Conservation (phyloP, 2,113 vertebrate species). For the Chauna torquata region DNA sequence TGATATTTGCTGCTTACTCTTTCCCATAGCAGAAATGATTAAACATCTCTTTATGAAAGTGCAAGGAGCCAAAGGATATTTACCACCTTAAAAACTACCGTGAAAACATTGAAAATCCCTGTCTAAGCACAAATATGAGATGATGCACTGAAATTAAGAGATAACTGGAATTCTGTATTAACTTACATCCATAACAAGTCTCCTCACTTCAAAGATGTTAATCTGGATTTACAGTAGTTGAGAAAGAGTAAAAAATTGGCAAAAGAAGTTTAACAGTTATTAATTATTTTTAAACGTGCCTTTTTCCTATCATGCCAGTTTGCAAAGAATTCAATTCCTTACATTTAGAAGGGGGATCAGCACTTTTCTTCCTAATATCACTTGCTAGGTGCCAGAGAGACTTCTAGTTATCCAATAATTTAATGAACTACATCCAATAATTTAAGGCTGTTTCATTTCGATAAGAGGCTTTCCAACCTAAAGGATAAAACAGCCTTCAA, state of each 20-base stretch:
- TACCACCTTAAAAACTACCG: neutral
- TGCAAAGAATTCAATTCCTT: neutral
- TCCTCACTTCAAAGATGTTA: neutral
- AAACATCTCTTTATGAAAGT: neutral
- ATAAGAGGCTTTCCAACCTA: conserved; percentile 9
- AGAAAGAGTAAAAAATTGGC: neutral
- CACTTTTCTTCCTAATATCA: neutral
- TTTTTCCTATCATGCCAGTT: neutral
- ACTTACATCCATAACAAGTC: neutral
- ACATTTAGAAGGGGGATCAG: neutral
- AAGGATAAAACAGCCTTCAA: conserved; percentile 28
- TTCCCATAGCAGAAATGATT: neutral
- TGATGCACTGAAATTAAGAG: neutral
- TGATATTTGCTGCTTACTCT: neutral
- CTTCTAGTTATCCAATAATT: conserved; percentile 49
- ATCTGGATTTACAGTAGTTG: neutral
- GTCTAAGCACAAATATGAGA: neutral
- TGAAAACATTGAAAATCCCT: neutral
- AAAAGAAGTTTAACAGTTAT: neutral
- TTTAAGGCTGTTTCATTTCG: conserved; percentile 54
- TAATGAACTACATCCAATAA: conserved; percentile 46
- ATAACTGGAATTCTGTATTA: neutral
- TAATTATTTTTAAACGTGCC: neutral
- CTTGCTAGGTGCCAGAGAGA: conserved; percentile 35
- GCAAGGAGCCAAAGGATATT: neutral